Evolutionary conservation across 1,140 invertebrate genomes (phyloP).

Genomic region (Centruroides vittatus): DNA sequence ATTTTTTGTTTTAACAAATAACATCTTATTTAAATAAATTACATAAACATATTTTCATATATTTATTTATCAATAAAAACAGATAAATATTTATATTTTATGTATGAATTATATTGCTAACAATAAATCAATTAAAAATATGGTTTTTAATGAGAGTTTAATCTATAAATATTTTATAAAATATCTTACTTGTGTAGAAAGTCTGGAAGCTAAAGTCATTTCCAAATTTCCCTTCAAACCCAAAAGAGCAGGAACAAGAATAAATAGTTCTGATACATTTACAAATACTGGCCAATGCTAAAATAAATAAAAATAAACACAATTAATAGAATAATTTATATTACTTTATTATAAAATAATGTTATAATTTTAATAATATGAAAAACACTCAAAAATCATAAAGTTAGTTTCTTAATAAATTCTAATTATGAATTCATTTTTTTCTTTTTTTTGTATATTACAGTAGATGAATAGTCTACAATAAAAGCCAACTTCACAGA

Average conservation of each 20-base stretch:
- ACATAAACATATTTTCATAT: background rate
- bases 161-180: background rate
- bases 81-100: background rate
- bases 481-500: too few species aligned
- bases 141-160: background rate
- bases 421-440: too few species aligned
- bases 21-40: too few species aligned
- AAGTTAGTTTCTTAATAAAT: too few species aligned
- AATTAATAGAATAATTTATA: too few species aligned
- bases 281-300: conserved; percentile 76
- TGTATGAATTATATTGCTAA: background rate
- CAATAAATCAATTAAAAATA: background rate
- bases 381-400: too few species aligned
- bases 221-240: conserved; percentile 93
- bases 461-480: too few species aligned
- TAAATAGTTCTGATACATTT: conserved; percentile 75
- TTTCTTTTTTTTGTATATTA: too few species aligned
- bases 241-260: conserved; percentile 80
- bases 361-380: too few species aligned
- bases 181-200: conserved; percentile 51
- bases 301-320: too few species aligned
- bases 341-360: too few species aligned
- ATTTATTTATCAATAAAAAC: background rate
- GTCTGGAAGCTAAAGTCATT: conserved; percentile 87
- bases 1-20: too few species aligned